These are phyloP conservation scores for Anthophora plumipes DNA, from an alignment of 2,888 invertebrate genomes.

Conservation along the genomic window DNA sequence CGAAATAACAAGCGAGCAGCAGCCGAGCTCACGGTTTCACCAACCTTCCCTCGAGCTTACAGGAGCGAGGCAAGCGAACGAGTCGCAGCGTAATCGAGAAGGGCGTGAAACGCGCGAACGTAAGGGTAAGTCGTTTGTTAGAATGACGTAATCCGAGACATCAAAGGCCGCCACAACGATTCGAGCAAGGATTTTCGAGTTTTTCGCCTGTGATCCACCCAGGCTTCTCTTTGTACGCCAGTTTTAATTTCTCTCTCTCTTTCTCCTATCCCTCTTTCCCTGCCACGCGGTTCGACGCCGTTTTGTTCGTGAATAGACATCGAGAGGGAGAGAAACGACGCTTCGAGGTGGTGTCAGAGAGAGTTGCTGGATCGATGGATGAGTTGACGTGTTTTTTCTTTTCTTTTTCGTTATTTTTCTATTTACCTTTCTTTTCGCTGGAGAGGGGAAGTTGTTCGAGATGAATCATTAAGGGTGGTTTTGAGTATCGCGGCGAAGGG, in stretches of 20 bases:
- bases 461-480: too few species aligned
- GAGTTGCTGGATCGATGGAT: neutral
- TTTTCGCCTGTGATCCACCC: slow-evolving; percentile 1
- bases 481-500: too few species aligned
- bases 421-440: neutral
- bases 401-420: neutral
- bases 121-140: slow-evolving; percentile 63
- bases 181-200: slow-evolving; percentile 40
- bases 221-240: slow-evolving; percentile 12
- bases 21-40: neutral
- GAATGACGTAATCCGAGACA: slow-evolving; percentile 62
- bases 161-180: slow-evolving; percentile 59
- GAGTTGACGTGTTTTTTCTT: neutral
- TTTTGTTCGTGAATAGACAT: neutral
- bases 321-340: neutral
- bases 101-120: slow-evolving; percentile 34
- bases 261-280: too few species aligned
- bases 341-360: neutral
- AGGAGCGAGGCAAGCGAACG: slow-evolving; percentile 2
- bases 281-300: neutral
- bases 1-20: slow-evolving; percentile 61
- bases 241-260: slow-evolving; percentile 43
- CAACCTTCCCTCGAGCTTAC: too few species aligned
- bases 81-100: slow-evolving; percentile 20
- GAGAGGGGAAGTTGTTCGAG: too few species aligned